Evolutionary conservation across 2,113 vertebrate species (phyloP).

Genomic region (Cinclus mexicanus): DNA sequence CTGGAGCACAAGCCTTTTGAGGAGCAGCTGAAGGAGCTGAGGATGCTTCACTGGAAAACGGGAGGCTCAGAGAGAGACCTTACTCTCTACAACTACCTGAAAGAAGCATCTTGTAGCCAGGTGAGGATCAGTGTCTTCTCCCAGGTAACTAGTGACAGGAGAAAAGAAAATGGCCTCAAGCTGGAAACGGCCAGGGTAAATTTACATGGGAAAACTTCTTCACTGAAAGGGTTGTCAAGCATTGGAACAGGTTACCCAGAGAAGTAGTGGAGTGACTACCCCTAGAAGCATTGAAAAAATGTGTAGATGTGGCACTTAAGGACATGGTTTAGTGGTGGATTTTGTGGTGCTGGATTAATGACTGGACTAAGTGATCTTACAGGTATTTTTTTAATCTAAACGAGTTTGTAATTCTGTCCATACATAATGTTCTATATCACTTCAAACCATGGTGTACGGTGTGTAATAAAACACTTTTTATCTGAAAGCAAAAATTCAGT

Average conservation of each 20-base stretch:
- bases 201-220: neutral
- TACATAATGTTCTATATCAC: neutral
- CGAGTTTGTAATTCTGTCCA: neutral
- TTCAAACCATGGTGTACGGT: neutral
- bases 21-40: neutral
- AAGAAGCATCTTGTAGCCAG: neutral
- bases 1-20: neutral
- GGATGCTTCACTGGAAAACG: neutral
- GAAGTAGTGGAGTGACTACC: neutral
- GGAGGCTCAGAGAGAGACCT: neutral
- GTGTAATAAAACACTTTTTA: neutral
- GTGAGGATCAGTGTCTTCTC: neutral
- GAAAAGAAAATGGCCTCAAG: neutral
- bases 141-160: neutral
- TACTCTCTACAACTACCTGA: neutral
- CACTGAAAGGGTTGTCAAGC: neutral
- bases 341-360: rapidly evolving
- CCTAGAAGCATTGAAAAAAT: neutral
- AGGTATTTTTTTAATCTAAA: neutral
- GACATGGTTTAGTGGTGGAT: neutral
- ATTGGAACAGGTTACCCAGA: neutral
- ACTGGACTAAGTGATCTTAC: neutral
- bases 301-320: neutral
- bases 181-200: neutral
- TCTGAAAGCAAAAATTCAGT: neutral